Base-by-base conservation (phyloP, 2,888 invertebrate genomes). In the Campoplex nolae region DNA sequence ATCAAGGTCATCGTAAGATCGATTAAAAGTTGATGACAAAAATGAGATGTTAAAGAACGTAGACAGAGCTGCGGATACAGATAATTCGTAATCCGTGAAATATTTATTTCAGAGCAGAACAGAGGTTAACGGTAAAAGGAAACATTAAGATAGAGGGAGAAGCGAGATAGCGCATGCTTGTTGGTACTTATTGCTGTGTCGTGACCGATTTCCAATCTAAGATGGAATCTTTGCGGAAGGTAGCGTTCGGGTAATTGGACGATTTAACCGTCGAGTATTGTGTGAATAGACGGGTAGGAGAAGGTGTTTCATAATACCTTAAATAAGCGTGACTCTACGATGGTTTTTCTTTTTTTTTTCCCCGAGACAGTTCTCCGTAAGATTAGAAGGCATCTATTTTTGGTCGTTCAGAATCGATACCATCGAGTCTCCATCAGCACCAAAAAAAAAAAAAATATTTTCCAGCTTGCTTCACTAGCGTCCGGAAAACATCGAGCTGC, bases 231-330 rank as follows among this genome's bases (percentile, higher is more conserved):
- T 51, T 35, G 79, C 81, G 85, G 85, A 85, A 85, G 80, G 48
- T 28, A 73, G 81, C 80, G 83, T 70, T 81, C 76, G 79, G 74
- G 70, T 88, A 88, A 89, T 88, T 88, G 89, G 78, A 84, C 87
- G 83, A 89, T 81, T 87, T 89, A 83, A 42, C 73, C 65, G 62
- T 73, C n/a, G 58, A 45, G 77, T 78, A 71, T 18, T 67, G 56
- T 81, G 35, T 73, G 35, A 45, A 82, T 67, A 58, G 48, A 32
- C 8, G 4, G 42, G 7, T 16, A 32, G 65, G 13, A 28, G 77
- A 71, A 48, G 73, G 28, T 81, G 48, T 42, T 42, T n/a, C 42
- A 42, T 68, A 77, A 85, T 81, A 73, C 42, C 77, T 58, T 28
- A 76, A 85, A 85, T 56, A 62, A 54, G 45, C 65, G 70, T 65